A percentile compares a stretch with the other conserved stretches of the same genome.
Conservation (phyloP, 1,140 invertebrate genomes). For the Diachasmimorpha longicaudata region DNA sequence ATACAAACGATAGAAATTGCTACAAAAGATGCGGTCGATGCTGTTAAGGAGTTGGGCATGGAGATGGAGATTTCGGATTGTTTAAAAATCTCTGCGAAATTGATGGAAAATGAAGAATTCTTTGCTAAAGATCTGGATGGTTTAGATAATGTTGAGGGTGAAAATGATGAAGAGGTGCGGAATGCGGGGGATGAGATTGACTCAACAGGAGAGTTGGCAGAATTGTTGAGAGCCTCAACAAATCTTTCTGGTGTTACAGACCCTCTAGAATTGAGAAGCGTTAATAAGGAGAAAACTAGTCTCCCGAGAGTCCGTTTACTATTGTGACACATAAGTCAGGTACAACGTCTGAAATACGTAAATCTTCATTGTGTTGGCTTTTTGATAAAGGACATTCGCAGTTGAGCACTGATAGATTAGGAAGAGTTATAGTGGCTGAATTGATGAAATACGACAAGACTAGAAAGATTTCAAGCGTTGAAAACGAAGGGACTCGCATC, state of each 20-base stretch:
- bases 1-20: not conserved
- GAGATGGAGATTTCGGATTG: not conserved
- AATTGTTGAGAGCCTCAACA: not conserved
- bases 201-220: slow-evolving; percentile 4
- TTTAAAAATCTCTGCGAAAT: not conserved
- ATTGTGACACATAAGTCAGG: slow-evolving; percentile 3
- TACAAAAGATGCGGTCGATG: not conserved
- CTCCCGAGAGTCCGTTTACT: slow-evolving; percentile 9
- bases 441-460: not conserved
- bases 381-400: slow-evolving; percentile 6
- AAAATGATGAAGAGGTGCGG: not conserved
- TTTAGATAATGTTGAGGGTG: not conserved
- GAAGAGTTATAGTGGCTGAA: slow-evolving; percentile 10
- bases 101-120: not conserved
- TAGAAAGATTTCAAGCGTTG: not conserved
- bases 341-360: slow-evolving; percentile 13
- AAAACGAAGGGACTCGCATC: not conserved
- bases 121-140: slow-evolving; percentile 13
- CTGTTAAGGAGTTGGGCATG: not conserved
- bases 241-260: not conserved
- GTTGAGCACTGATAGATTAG: slow-evolving; percentile 13
- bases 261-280: not conserved
- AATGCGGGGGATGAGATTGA: not conserved
- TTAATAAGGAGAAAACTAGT: slow-evolving; percentile 7
- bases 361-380: slow-evolving; percentile 8